Conservation (phyloP, 2,888 invertebrate genomes). For the Eucera pruinosa region DNA sequence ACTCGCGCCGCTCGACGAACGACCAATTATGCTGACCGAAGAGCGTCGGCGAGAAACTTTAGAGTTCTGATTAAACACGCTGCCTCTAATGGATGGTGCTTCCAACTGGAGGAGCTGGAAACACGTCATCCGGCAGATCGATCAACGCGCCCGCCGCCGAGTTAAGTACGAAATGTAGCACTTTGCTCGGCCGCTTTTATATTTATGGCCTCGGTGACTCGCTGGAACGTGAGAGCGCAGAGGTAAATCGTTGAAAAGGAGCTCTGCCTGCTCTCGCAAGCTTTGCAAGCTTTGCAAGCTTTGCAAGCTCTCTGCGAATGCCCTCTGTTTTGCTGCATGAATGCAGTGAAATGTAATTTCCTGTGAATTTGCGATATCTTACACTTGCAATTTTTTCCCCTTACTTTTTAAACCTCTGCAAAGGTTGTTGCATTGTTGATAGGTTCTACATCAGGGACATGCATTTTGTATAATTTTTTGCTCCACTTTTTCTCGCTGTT, state of each 20-base stretch:
- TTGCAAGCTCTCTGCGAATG: not conserved
- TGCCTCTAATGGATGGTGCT: constrained; percentile 82
- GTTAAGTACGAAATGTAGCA: constrained; percentile 61
- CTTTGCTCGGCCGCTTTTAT: constrained; percentile 49
- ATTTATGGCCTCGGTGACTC: constrained; percentile 55
- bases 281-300: too few relatives aligned
- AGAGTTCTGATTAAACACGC: constrained; percentile 84
- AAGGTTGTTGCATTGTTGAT: too few relatives aligned
- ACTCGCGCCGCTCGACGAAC: constrained; percentile 65
- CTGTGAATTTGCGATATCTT: not conserved
- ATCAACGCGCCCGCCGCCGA: constrained; percentile 46
- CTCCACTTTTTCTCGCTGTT: too few relatives aligned
- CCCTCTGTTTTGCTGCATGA: not conserved
- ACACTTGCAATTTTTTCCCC: not conserved
- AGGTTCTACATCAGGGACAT: too few relatives aligned
- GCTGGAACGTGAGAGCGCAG: constrained; percentile 28
- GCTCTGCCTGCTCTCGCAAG: not conserved
- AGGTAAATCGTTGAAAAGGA: constrained; percentile 43
- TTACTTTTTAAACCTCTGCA: not conserved
- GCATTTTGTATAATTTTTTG: too few relatives aligned
- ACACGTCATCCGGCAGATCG: constrained; percentile 69
- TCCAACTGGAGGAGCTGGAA: constrained; percentile 65
- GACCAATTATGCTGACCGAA: constrained; percentile 71
- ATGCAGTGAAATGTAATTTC: constrained; percentile 8
- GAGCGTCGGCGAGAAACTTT: constrained; percentile 76